A percentile compares a stretch with the other conserved stretches of the same genome.
phyloP scores from a whole-genome alignment of 2,888 invertebrate species.

The Drosophila percnosoma region DNA sequence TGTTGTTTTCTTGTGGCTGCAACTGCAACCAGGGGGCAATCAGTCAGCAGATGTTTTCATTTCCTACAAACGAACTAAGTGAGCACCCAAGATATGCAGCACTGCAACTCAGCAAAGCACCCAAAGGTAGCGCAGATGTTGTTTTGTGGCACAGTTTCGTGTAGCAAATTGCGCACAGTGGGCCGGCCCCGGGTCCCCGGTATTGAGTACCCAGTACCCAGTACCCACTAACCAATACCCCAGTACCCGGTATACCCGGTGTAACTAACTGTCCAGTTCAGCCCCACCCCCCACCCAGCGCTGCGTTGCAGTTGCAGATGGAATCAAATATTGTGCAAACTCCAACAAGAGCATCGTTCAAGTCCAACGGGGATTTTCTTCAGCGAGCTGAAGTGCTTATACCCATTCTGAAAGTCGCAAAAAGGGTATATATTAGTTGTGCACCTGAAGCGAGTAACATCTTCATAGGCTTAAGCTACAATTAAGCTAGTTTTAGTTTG shows the following conservation, averaged over 20 bases:
- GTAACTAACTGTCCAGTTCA: slow-evolving; percentile 7
- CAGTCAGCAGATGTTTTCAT: slow-evolving; percentile 81
- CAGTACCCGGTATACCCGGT: slow-evolving; percentile 3
- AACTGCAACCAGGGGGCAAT: slow-evolving; percentile 74
- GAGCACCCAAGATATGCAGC: slow-evolving; percentile 39
- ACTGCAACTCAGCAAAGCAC: slow-evolving; percentile 44
- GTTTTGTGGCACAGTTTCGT: slow-evolving; percentile 74
- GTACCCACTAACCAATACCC: neutral
- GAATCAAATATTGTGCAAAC: slow-evolving; percentile 80
- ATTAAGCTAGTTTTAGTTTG: neutral
- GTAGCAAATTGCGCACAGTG: slow-evolving; percentile 77
- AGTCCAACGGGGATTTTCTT: slow-evolving; percentile 66
- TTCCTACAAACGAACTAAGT: slow-evolving; percentile 72
- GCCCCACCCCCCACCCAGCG: neutral
- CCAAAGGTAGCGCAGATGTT: slow-evolving; percentile 70
- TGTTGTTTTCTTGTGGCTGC: slow-evolving; percentile 20
- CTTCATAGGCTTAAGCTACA: neutral
- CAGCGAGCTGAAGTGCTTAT: slow-evolving; percentile 34
- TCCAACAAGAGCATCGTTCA: slow-evolving; percentile 68
- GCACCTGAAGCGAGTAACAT: neutral
- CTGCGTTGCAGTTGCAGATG: slow-evolving; percentile 61
- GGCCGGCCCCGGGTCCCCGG: slow-evolving; percentile 66
- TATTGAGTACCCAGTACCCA: slow-evolving; percentile 49
- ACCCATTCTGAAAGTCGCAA: neutral
- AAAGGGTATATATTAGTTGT: slow-evolving; percentile 3